These are phyloP conservation scores for Sebastes wilsoni DNA, from an alignment of 2,797 vertebrate species.

Conservation along the genomic window DNA sequence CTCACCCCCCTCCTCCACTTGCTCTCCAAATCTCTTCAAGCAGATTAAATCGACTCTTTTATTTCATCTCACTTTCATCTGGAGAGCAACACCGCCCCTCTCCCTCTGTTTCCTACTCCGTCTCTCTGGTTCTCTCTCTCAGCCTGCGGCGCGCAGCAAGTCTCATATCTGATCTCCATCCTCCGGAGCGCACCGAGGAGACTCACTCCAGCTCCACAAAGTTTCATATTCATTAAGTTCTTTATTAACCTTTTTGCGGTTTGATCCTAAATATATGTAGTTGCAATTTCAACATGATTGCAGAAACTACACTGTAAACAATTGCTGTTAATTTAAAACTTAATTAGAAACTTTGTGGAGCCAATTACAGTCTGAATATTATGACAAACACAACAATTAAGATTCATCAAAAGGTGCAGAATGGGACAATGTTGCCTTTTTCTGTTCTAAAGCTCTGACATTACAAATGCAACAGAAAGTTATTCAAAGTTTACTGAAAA, in stretches of 20 bases:
- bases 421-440: not conserved
- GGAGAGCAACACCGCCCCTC: conserved; percentile 86
- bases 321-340: too few relatives aligned
- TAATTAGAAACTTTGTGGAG: too few relatives aligned
- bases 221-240: conserved; percentile 44
- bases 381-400: conserved; percentile 17
- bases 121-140: conserved; percentile 40
- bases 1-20: conserved; percentile 66
- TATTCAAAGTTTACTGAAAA: not conserved
- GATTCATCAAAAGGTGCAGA: not conserved
- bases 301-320: too few relatives aligned
- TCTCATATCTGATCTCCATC: conserved; percentile 84
- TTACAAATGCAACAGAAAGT: not conserved
- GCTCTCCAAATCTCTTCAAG: conserved; percentile 88
- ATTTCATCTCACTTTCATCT: conserved; percentile 97
- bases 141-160: conserved; percentile 90
- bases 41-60: conserved; percentile 97
- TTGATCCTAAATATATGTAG: not conserved
- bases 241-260: conserved; percentile 41
- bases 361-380: conserved; percentile 29
- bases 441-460: not conserved
- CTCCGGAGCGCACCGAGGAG: conserved; percentile 76
- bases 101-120: conserved; percentile 67
- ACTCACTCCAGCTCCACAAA: conserved; percentile 71
- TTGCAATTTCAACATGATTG: not conserved